Conservation (phyloP, 2,888 invertebrate genomes). For the Aquatica leii region DNA sequence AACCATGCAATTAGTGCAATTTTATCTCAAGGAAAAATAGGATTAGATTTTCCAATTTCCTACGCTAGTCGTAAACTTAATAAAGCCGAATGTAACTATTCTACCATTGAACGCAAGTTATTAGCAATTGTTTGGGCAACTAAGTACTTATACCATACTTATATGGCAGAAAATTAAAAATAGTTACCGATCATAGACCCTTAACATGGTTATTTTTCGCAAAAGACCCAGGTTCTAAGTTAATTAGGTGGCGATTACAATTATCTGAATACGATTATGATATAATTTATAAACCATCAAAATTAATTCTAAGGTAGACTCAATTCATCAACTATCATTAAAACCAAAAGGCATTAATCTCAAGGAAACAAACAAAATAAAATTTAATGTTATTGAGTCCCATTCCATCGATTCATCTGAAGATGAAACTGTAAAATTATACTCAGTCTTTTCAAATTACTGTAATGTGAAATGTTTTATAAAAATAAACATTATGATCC, state of each 20-base stretch:
- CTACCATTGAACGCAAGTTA: slow-evolving; percentile 54
- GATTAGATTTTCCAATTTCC: not conserved
- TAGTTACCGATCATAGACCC: not conserved
- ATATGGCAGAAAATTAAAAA: not conserved
- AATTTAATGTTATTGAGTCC: not conserved
- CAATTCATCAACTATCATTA: not conserved
- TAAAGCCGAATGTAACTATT: not conserved
- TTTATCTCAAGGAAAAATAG: slow-evolving; percentile 1
- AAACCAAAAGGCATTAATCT: too few relatives aligned
- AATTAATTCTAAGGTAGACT: too few relatives aligned
- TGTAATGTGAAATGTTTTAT: not conserved
- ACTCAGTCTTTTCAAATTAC: not conserved
- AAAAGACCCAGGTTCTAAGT: not conserved
- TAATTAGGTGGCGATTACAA: not conserved
- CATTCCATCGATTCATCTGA: not conserved
- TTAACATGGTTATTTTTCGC: not conserved
- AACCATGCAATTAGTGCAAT: not conserved
- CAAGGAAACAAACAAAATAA: not conserved
- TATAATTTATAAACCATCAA: not conserved
- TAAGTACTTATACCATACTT: too few relatives aligned
- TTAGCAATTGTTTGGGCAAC: slow-evolving; percentile 52
- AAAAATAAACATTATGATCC: not conserved
- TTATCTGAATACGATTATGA: slow-evolving; percentile 3
- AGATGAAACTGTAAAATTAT: not conserved
- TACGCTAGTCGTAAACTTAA: not conserved